These are phyloP conservation scores for Camelus bactrianus DNA, from an alignment of 2,113 vertebrate genomes.

Conservation along the genomic window DNA sequence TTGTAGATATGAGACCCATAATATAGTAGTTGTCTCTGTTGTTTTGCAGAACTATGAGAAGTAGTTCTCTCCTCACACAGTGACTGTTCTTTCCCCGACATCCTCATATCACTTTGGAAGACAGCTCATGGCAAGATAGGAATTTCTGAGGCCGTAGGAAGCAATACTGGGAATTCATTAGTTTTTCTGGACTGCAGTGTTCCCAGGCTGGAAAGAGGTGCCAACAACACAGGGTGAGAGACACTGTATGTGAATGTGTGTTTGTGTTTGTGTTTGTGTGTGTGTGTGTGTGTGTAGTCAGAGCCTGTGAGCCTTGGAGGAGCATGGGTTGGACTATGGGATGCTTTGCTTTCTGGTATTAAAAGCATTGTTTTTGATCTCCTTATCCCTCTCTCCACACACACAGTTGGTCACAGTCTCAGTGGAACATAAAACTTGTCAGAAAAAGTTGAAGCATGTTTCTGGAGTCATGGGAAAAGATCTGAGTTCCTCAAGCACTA, in stretches of 20 bases:
- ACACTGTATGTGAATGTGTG: not conserved
- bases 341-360: not conserved
- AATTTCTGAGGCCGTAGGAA: not conserved
- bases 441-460: not conserved
- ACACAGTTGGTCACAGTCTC: not conserved
- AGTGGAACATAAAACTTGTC: not conserved
- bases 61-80: slow-evolving; percentile 50
- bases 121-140: not conserved
- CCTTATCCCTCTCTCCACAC: not conserved
- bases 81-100: slow-evolving; percentile 44
- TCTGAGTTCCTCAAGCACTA: not conserved
- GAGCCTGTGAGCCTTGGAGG: not conserved
- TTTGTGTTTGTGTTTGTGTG: not conserved
- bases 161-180: not conserved
- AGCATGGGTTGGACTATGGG: not conserved
- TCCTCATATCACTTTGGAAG: not conserved
- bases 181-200: not conserved
- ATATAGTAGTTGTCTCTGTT: slow-evolving; percentile 63
- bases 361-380: slow-evolving; percentile 24
- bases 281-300: not conserved
- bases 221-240: not conserved
- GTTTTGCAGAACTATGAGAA: slow-evolving; percentile 61
- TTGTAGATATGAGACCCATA: not conserved
- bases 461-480: not conserved
- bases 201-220: not conserved